Percentiles rank a stretch among this genome's conserved stretches.
Evolutionary conservation across 2,113 vertebrate genomes (phyloP).

Genomic region (Pseudois nayaur): DNA sequence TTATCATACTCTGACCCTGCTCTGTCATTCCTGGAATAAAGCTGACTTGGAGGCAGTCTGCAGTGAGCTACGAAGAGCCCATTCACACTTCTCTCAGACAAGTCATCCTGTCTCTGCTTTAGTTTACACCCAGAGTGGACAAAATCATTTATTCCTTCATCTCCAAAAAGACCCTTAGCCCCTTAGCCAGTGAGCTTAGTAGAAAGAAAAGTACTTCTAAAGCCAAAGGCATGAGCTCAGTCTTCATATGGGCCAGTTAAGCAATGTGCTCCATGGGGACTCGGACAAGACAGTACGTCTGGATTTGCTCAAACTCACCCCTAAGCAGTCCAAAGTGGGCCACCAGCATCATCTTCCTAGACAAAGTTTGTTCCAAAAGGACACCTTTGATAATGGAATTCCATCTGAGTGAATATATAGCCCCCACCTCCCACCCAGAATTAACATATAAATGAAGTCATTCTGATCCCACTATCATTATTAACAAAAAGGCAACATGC

Average conservation of each 20-base stretch:
- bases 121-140: background rate
- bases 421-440: background rate
- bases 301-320: conserved; percentile 48
- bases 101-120: conserved; percentile 33
- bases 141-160: conserved; percentile 32
- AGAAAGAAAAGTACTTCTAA: conserved; percentile 50
- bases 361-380: conserved; percentile 49
- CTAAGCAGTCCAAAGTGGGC: conserved; percentile 39
- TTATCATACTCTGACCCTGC: background rate
- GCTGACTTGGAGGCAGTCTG: background rate
- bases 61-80: background rate
- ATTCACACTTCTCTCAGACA: background rate
- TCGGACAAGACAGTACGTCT: conserved; percentile 56
- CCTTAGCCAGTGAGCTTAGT: conserved; percentile 28
- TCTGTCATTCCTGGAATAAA: conserved; percentile 23
- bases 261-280: conserved; percentile 52
- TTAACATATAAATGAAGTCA: conserved; percentile 33
- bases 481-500: conserved; percentile 22
- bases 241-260: conserved; percentile 47
- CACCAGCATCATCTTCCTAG: conserved; percentile 44
- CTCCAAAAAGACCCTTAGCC: conserved; percentile 36
- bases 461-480: background rate
- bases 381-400: conserved; percentile 48
- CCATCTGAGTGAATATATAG: conserved; percentile 14
- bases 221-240: conserved; percentile 61